Evolutionary conservation across 1,140 invertebrate species (phyloP).

Genomic region (Cotesia vestalis): DNA sequence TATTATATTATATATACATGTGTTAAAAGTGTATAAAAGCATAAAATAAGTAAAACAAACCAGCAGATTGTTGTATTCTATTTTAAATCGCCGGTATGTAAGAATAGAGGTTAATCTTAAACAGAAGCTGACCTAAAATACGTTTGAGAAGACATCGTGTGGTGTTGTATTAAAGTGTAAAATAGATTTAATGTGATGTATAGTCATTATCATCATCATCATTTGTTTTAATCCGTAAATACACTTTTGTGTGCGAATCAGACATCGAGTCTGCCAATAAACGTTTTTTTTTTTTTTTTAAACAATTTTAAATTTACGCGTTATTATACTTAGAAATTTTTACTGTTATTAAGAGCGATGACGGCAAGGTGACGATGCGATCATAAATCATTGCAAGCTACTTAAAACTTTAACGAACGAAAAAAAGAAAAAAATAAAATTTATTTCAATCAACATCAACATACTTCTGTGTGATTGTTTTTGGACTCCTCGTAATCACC

Average conservation of each 20-base stretch:
- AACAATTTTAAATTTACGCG: conserved; percentile 2
- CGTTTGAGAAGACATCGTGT: conserved; percentile 48
- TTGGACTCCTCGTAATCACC: conserved; percentile 67
- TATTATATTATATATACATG: no score
- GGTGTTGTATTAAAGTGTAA: conserved; percentile 43
- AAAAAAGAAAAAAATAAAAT: not conserved
- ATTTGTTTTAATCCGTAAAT: conserved; percentile 15
- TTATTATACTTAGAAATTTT: conserved; percentile 35
- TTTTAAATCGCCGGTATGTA: conserved; percentile 57
- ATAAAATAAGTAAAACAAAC: conserved; percentile 21
- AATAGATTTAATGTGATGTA: conserved; percentile 50
- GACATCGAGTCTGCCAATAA: conserved; percentile 44
- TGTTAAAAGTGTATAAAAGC: not conserved
- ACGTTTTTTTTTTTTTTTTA: not conserved
- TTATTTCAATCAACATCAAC: not conserved
- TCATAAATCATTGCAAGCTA: conserved; percentile 2
- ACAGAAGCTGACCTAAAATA: conserved; percentile 58
- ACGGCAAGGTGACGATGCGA: not conserved
- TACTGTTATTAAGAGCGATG: conserved; percentile 15
- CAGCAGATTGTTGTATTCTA: conserved; percentile 54
- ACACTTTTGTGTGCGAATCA: conserved; percentile 15
- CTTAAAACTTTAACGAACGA: conserved; percentile 6
- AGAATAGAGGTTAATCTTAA: conserved; percentile 61
- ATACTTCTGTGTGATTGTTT: conserved; percentile 68
- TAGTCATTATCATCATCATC: conserved; percentile 40